Conservation (phyloP, 2,888 invertebrate genomes). For the Gasteruption jaculator region DNA sequence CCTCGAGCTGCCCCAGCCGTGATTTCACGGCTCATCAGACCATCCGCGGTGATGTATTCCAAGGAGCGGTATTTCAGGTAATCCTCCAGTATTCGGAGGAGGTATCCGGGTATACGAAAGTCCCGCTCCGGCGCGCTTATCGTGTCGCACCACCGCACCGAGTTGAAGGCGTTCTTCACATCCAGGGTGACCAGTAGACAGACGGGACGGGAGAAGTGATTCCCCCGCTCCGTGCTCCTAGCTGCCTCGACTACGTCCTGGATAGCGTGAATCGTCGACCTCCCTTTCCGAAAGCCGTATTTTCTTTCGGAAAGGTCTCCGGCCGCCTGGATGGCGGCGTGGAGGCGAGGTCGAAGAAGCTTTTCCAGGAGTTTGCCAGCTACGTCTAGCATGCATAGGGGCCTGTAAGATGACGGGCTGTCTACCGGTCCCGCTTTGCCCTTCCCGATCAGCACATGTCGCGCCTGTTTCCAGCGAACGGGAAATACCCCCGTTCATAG, state of each 20-base stretch:
- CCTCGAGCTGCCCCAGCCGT: conserved; percentile 21
- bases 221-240: conserved; percentile 10
- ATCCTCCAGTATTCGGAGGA: conserved; percentile 2
- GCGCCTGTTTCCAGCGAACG: conserved; percentile 13
- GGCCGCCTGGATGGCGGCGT: conserved; percentile 14
- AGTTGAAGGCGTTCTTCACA: conserved; percentile 19
- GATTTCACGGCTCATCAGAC: conserved; percentile 5
- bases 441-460: conserved; percentile 21
- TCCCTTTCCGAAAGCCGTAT: conserved; percentile 20
- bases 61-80: conserved; percentile 13
- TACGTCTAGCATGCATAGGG: conserved; percentile 19
- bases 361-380: conserved; percentile 23
- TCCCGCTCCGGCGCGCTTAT: conserved; percentile 14
- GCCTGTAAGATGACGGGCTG: conserved; percentile 17
- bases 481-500: conserved; percentile 17
- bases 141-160: conserved; percentile 19
- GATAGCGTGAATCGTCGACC: conserved; percentile 20
- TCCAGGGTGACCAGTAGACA: conserved; percentile 17
- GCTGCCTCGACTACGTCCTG: conserved; percentile 16
- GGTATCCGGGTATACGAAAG: conserved; percentile 3
- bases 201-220: conserved; percentile 15
- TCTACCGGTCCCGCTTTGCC: conserved; percentile 19
- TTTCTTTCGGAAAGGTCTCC: conserved; percentile 22
- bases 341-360: conserved; percentile 22
- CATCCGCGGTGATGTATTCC: conserved; percentile 10